Evolutionary conservation across 2,113 vertebrate species (phyloP).

Genomic region (Ochotona curzoniae): DNA sequence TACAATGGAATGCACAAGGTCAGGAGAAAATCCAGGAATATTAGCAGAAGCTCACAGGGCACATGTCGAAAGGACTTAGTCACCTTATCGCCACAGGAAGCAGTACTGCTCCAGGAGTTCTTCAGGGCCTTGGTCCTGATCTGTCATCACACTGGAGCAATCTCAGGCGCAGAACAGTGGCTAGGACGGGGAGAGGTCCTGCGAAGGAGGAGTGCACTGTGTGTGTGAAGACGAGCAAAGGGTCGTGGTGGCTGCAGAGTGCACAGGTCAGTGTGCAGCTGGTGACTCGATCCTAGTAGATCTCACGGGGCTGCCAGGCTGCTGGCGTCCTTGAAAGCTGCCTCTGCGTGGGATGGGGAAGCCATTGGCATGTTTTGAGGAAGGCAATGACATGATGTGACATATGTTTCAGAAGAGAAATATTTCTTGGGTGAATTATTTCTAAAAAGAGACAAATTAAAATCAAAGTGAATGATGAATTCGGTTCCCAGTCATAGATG

Average conservation of each 20-base stretch:
- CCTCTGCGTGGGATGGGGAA: neutral
- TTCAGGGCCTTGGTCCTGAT: neutral
- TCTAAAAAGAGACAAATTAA: constrained; percentile 50
- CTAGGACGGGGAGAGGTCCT: rapidly evolving
- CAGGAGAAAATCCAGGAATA: neutral
- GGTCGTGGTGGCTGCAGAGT: no score
- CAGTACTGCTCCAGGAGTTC: neutral
- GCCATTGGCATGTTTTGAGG: neutral
- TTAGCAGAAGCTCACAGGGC: neutral
- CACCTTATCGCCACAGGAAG: neutral
- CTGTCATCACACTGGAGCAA: neutral
- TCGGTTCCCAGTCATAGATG: neutral
- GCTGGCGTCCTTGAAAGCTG: neutral
- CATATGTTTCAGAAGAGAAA: neutral
- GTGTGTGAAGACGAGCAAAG: no score
- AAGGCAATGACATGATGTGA: constrained; percentile 47
- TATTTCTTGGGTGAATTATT: constrained; percentile 18
- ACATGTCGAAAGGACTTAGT: neutral
- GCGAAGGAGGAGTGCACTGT: neutral
- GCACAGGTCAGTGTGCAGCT: rapidly evolving
- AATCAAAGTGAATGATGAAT: constrained; percentile 33
- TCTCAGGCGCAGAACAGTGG: rapidly evolving
- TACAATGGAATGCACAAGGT: neutral
- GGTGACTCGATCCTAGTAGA: no score
- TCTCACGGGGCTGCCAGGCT: neutral